A percentile compares a stretch with the other conserved stretches of the same genome.
phyloP scores from a whole-genome alignment of 2,888 invertebrate genomes.

The Vesta saturnalis region DNA sequence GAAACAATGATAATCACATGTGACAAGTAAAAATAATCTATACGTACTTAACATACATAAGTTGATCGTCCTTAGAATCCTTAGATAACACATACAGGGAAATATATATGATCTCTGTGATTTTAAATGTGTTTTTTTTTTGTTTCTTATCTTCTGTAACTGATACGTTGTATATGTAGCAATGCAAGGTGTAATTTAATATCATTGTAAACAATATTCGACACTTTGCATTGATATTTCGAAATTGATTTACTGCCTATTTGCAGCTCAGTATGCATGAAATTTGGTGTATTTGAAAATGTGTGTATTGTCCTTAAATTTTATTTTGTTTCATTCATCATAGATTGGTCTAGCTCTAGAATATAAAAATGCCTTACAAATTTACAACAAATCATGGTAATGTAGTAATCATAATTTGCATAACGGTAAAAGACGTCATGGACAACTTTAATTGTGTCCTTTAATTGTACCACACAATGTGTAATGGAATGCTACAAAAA shows the following conservation, averaged over 20 bases:
- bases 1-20: no score
- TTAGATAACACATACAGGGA: neutral
- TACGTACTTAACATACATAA: no score
- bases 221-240: slow-evolving; percentile 26
- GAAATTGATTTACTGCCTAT: slow-evolving; percentile 23
- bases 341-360: slow-evolving; percentile 22
- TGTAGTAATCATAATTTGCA: no score
- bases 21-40: no score
- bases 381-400: no score
- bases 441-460: no score
- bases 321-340: neutral
- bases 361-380: neutral
- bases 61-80: no score
- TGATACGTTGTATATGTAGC: slow-evolving; percentile 19
- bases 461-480: no score
- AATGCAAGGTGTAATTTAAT: slow-evolving; percentile 22
- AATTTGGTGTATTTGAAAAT: slow-evolving; percentile 23
- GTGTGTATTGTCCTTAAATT: neutral
- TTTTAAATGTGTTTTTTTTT: no score
- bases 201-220: neutral
- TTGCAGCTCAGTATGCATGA: slow-evolving; percentile 39
- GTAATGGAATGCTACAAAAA: no score
- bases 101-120: neutral
- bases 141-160: neutral
- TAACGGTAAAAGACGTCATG: no score